Evolutionary conservation across 92 coral and sea anemone species (phyloP).

Genomic region (Porites divaricata): DNA sequence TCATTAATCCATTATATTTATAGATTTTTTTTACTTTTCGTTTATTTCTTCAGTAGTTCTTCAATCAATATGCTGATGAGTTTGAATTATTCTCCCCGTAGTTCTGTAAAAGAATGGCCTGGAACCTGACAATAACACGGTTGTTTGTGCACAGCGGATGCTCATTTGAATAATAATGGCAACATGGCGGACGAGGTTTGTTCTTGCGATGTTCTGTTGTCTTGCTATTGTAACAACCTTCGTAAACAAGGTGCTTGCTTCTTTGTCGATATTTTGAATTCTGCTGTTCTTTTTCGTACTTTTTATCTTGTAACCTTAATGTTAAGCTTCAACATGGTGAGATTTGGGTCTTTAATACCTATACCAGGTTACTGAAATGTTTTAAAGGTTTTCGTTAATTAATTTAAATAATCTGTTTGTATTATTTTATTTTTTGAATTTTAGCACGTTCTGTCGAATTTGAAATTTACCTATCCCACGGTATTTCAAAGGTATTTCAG

Average conservation of each 20-base stretch:
- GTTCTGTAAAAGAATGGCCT: too few species aligned
- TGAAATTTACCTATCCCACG: conserved; percentile 93
- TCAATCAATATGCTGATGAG: too few species aligned
- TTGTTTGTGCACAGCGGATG: conserved; percentile 21
- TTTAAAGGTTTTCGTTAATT: too few species aligned
- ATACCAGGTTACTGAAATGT: too few species aligned
- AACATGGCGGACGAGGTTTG: conserved; percentile 83
- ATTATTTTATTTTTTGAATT: conserved; percentile 3
- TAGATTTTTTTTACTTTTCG: too few species aligned
- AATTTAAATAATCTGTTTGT: background rate
- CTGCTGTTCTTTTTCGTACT: background rate
- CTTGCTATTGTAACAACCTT: conserved; percentile 68
- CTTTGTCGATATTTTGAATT: background rate
- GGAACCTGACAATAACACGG: background rate
- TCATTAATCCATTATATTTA: too few species aligned
- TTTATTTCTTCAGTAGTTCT: too few species aligned
- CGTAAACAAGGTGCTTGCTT: conserved; percentile 74
- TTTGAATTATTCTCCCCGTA: too few species aligned
- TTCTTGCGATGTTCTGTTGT: conserved; percentile 44
- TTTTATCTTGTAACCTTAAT: background rate
- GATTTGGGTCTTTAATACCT: too few species aligned
- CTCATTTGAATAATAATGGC: conserved; percentile 36
- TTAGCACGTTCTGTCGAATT: conserved; percentile 86
- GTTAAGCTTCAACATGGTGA: too few species aligned
- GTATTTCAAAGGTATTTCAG: conserved; percentile 83